Evolutionary conservation across 2,888 invertebrate genomes (phyloP), one percentile per base, ranked within the genome.

Genomic region (Clanis bilineata): DNA sequence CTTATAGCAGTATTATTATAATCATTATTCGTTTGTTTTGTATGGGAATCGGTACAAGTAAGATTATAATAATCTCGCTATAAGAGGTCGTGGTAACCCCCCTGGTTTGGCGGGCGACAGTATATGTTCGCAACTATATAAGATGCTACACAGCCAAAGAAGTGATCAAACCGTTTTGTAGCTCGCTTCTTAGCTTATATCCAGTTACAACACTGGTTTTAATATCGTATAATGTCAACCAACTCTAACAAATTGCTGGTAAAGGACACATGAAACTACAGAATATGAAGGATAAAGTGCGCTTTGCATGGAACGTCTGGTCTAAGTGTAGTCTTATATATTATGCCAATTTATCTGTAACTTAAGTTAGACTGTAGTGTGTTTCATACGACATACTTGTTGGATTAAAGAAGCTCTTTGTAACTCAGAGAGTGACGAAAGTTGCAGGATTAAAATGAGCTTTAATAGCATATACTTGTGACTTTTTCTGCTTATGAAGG

Each of bases 311-410:
- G 23, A 45, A n/a, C 12, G 23, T 23, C 28, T 28, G 28, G 51
- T 32, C 28, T 51, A 51, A 18, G 51, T 51, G 15, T 15, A 51
- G 51, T 51, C 18, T 51, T 32, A 51, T 51, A 18, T 51, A 51
- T 51, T 32, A 51, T 28, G 3, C 10, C 3, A 10, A 51, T 51
- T 32, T 51, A 18, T 51, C 32, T 18, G 32, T 28, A n/a, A 22
- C 44, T 1, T 23, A 51, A 51, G 15, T 10, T 15, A 18, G 18
- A 51, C 9, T 18, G 22, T 3, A 21, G 22, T 4, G 18, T 5
- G 25, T 51, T 51, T 28, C 51, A 32, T 32, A n/a, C 22, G 9
- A 23, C 12, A 23, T 45, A n/a, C n/a, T 1, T 22, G 22, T 23
- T n/a, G n/a, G n/a, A n/a, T n/a, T n/a, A n/a, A n/a, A n/a, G n/a